Conservation (phyloP, 2,113 vertebrate genomes). For the Castor canadensis region DNA sequence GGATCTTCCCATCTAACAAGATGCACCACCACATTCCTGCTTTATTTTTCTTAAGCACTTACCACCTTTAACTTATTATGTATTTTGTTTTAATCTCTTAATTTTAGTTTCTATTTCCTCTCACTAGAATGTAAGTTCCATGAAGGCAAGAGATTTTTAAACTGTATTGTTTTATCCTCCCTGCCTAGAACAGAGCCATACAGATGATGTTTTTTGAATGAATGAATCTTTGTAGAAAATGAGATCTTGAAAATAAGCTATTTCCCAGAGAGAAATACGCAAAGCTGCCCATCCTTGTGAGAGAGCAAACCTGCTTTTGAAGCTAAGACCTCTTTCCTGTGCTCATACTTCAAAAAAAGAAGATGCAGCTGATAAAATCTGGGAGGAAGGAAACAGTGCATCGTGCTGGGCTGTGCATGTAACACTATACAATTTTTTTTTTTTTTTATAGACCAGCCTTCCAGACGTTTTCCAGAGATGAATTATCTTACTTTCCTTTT, state of each 20-base stretch:
- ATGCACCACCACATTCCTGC: accelerated
- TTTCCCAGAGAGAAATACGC: slow-evolving; percentile 30
- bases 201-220: not conserved
- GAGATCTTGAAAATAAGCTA: slow-evolving; percentile 26
- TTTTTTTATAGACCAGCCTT: not conserved
- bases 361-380: slow-evolving; percentile 57
- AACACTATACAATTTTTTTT: not conserved
- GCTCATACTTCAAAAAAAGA: slow-evolving; percentile 50
- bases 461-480: slow-evolving; percentile 80
- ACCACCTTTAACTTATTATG: not conserved
- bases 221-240: slow-evolving; percentile 42
- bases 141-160: not conserved
- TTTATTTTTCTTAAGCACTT: not conserved
- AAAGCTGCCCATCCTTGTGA: not conserved
- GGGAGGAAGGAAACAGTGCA: slow-evolving; percentile 37
- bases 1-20: not conserved
- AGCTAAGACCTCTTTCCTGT: slow-evolving; percentile 63
- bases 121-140: not conserved
- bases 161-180: not conserved
- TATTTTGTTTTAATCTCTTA: not conserved
- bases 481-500: slow-evolving; percentile 84
- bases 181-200: not conserved
- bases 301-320: slow-evolving; percentile 20
- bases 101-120: not conserved
- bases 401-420: not conserved